These are phyloP conservation scores for Oophaga pumilio DNA, from an alignment of 2,113 vertebrate genomes.

Conservation along the genomic window DNA sequence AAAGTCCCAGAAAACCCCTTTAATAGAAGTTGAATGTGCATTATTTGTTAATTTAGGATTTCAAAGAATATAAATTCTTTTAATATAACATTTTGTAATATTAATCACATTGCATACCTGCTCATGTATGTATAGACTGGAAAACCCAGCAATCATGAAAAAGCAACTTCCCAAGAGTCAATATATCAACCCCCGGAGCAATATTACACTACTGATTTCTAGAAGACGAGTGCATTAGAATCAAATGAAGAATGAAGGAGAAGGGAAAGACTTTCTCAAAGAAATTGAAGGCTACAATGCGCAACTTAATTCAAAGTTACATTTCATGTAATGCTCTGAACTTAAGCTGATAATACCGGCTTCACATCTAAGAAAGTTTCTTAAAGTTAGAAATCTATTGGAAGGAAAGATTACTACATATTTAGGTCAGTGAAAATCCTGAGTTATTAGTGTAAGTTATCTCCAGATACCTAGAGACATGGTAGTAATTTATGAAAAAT, in stretches of 20 bases:
- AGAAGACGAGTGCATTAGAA: slow-evolving; percentile 17
- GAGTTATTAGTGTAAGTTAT: background rate
- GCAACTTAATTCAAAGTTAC: slow-evolving; percentile 19
- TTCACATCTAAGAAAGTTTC: slow-evolving; percentile 33
- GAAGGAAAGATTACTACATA: background rate
- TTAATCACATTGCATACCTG: too few relatives aligned
- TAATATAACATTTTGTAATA: too few relatives aligned
- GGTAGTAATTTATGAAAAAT: background rate
- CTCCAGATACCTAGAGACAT: background rate
- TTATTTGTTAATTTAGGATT: too few relatives aligned
- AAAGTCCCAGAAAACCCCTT: too few relatives aligned
- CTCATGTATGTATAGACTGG: too few relatives aligned
- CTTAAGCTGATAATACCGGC: slow-evolving; percentile 27
- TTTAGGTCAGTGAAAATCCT: slow-evolving; percentile 4
- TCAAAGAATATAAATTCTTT: too few relatives aligned
- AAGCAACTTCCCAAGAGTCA: too few relatives aligned
- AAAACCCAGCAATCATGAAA: too few relatives aligned
- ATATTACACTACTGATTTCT: background rate
- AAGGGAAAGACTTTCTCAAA: slow-evolving; percentile 37
- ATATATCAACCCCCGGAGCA: background rate
- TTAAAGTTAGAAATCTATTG: slow-evolving; percentile 13
- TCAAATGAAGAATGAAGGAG: slow-evolving; percentile 49
- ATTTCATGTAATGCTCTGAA: slow-evolving; percentile 25
- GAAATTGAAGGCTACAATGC: slow-evolving; percentile 22
- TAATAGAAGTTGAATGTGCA: too few relatives aligned